phyloP scores from a whole-genome alignment of 2,797 vertebrate genomes.

The Rhincodon typus region DNA sequence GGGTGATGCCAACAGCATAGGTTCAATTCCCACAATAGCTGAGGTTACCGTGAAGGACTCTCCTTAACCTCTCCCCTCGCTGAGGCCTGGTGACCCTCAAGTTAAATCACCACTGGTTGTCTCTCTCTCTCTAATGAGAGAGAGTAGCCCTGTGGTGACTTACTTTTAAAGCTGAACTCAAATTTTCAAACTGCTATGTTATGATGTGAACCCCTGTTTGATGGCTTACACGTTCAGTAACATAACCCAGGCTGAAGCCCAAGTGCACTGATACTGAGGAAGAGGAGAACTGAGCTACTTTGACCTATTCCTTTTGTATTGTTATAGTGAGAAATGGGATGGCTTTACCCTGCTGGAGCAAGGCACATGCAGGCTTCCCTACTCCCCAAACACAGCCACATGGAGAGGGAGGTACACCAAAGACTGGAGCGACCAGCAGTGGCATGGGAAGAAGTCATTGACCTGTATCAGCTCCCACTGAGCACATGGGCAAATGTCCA shows the following conservation, averaged over 20 bases:
- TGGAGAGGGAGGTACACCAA: too few relatives aligned
- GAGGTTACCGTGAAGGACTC: too few relatives aligned
- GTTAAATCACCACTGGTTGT: too few relatives aligned
- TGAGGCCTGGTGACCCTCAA: too few relatives aligned
- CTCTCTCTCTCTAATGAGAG: too few relatives aligned
- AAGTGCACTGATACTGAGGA: too few relatives aligned
- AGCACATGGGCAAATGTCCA: background rate
- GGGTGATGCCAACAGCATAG: too few relatives aligned
- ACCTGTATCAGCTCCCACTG: background rate
- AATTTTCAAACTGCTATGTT: background rate
- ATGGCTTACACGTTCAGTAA: background rate
- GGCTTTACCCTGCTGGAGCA: background rate
- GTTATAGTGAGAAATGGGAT: background rate
- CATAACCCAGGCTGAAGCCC: background rate
- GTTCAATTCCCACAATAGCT: too few relatives aligned
- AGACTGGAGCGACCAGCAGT: too few relatives aligned
- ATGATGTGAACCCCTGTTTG: background rate
- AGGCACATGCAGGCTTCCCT: background rate
- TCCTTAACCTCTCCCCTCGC: too few relatives aligned
- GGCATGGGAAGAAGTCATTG: background rate
- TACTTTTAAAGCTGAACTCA: background rate
- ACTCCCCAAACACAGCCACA: background rate
- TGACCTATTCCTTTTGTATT: background rate
- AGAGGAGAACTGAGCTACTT: background rate
- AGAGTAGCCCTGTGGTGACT: too few relatives aligned